Base-by-base conservation (phyloP, 2,113 vertebrate species). In the Procavia capensis region DNA sequence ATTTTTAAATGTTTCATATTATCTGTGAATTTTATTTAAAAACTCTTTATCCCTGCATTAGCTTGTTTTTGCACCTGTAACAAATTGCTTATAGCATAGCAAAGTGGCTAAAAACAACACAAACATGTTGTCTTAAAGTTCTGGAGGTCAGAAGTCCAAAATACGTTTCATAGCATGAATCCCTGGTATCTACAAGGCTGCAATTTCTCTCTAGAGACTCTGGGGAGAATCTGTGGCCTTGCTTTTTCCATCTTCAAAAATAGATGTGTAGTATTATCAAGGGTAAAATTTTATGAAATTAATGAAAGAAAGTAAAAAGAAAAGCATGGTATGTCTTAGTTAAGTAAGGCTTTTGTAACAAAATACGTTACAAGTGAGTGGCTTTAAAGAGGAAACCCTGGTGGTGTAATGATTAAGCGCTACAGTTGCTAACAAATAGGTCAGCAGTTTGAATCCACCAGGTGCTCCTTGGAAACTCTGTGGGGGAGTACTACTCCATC, bases 271-370 rank as follows among this genome's bases (percentile, higher is more conserved):
- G 54, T 64, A 72, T 70, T 70, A 59, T 85, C 3, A 76, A 54
- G 70, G 6, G 64, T 93, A 84, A 68, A 31, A 3, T 41, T 95
- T 22, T 63, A 72, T 88, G 84, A 96, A 78, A 89, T 70, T 66
- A 39, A n/a, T 54, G 13, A 27, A 27, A 82, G 63, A 5, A 22
- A 85, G 47, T 76, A 72, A 36, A 76, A 74, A 6, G 1, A 27
- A 16, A 25, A 31, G 13, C 82, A 22, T 59, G 57, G 57, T 24
- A 22, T 24, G 57, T 59, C 57, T 59, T 59, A 59, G 57, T 7
- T 59, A 59, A 59, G 20, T 59, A 59, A 59, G 57, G 57, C 4
- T 59, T 20, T 20, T 59, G 57, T 59, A 59, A 59, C 57, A 59
- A 59, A 59, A 59, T 25, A 59, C 4, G 6, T 59, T 8, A 59